phyloP scores from a whole-genome alignment of 2,113 vertebrate genomes.

The Tiliqua scincoides region DNA sequence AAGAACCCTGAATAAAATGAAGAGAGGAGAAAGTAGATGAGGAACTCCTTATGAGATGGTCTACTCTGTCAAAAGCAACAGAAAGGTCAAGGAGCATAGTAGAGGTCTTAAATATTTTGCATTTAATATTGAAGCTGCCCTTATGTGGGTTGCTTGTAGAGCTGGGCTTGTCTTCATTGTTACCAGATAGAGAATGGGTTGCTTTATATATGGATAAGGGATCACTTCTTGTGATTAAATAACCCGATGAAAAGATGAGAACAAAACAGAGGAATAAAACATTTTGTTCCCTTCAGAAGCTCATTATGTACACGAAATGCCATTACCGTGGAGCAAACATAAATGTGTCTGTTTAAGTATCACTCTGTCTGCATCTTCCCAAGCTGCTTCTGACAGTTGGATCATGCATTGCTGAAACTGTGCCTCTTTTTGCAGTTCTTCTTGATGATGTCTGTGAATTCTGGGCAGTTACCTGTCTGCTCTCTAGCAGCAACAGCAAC shows the following conservation, averaged over 20 bases:
- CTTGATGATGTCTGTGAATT: background rate
- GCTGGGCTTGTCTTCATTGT: background rate
- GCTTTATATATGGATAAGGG: background rate
- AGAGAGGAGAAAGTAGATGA: no score
- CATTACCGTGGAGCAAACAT: background rate
- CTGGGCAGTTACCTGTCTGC: background rate
- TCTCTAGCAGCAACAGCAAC: background rate
- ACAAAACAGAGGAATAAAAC: background rate
- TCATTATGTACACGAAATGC: constrained; percentile 6
- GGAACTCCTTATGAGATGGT: background rate
- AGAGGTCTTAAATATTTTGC: background rate
- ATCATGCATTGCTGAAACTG: background rate
- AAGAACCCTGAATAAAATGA: no score
- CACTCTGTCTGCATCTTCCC: background rate
- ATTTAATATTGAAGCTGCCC: background rate
- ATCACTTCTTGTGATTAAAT: background rate
- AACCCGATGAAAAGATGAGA: background rate
- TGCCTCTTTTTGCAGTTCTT: background rate
- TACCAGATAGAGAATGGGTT: background rate
- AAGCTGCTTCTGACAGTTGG: constrained; percentile 6
- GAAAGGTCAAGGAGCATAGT: no score
- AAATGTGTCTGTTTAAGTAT: constrained; percentile 8
- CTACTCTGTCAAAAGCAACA: background rate
- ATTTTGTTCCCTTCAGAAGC: background rate
- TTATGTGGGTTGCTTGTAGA: background rate